Percentiles rank a stretch among this genome's conserved stretches.
Conservation (phyloP, 2,888 invertebrate species). For the Ditylenchus weischeri region DNA sequence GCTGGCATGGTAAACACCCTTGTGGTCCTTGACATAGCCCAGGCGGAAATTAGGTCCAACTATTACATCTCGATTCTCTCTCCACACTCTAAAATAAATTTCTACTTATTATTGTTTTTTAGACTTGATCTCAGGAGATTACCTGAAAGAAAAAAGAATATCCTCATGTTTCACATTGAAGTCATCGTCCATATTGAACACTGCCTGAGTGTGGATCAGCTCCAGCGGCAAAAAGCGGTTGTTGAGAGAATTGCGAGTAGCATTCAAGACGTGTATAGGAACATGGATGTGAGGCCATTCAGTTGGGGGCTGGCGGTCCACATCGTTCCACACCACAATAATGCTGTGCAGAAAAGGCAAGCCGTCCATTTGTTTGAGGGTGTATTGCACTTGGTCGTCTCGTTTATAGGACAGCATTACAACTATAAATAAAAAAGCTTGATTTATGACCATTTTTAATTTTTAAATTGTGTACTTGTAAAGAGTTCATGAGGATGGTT, state of each 20-base stretch:
- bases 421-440: conserved; percentile 16
- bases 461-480: conserved; percentile 17
- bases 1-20: conserved; percentile 12
- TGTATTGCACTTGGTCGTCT: conserved; percentile 21
- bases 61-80: conserved; percentile 89
- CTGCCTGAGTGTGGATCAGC: conserved; percentile 27
- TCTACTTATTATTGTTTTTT: too few relatives aligned
- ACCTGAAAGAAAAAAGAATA: conserved; percentile 28
- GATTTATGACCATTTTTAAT: not conserved
- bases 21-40: conserved; percentile 18
- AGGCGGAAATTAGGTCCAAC: conserved; percentile 71
- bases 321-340: conserved; percentile 28
- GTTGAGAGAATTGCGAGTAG: conserved; percentile 27
- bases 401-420: conserved; percentile 27
- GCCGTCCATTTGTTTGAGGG: conserved; percentile 18
- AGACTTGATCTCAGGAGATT: too few relatives aligned
- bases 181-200: conserved; percentile 32
- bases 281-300: conserved; percentile 29
- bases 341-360: conserved; percentile 20
- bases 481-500: conserved; percentile 20
- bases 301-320: conserved; percentile 14
- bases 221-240: conserved; percentile 26
- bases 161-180: conserved; percentile 24
- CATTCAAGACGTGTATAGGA: conserved; percentile 24
- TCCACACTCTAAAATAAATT: conserved; percentile 76